Conservation (phyloP, 2,888 invertebrate genomes). For the Junonia oenone region DNA sequence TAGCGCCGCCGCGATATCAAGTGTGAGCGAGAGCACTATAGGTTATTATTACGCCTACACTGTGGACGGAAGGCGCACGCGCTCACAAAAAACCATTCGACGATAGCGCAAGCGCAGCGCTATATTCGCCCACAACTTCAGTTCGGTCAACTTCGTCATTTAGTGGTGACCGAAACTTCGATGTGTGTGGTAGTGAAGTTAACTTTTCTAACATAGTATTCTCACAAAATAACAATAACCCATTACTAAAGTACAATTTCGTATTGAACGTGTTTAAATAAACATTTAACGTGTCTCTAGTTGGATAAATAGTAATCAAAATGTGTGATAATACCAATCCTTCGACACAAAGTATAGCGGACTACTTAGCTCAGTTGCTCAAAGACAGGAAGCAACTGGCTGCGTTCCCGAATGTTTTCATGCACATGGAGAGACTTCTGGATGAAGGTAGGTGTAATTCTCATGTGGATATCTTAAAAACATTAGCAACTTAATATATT, state of each 20-base stretch:
- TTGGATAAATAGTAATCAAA: slow-evolving; percentile 65
- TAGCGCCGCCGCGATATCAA: slow-evolving; percentile 12
- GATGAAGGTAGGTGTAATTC: slow-evolving; percentile 93
- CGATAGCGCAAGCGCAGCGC: slow-evolving; percentile 71
- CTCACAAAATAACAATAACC: slow-evolving; percentile 76
- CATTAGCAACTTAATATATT: slow-evolving; percentile 32
- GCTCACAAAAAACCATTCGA: slow-evolving; percentile 71
- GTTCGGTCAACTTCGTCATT: slow-evolving; percentile 74
- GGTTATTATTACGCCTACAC: slow-evolving; percentile 73
- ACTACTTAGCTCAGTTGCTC: slow-evolving; percentile 99
- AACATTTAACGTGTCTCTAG: slow-evolving; percentile 69
- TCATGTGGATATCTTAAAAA: slow-evolving; percentile 50
- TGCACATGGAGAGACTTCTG: slow-evolving; percentile 98
- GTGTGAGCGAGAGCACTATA: slow-evolving; percentile 57
- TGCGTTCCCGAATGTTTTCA: slow-evolving; percentile 99
- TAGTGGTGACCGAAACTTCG: slow-evolving; percentile 76
- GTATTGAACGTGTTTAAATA: slow-evolving; percentile 63
- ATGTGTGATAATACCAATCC: slow-evolving; percentile 81
- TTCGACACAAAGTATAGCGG: slow-evolving; percentile 97
- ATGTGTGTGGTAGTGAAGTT: slow-evolving; percentile 78
- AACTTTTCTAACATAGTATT: slow-evolving; percentile 74
- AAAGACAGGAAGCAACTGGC: slow-evolving; percentile 99
- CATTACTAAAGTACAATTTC: slow-evolving; percentile 73
- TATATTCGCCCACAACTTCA: slow-evolving; percentile 78
- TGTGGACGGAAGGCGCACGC: slow-evolving; percentile 69